phyloP scores from a whole-genome alignment of 2,113 vertebrate genomes.

The Cromileptes altivelis region DNA sequence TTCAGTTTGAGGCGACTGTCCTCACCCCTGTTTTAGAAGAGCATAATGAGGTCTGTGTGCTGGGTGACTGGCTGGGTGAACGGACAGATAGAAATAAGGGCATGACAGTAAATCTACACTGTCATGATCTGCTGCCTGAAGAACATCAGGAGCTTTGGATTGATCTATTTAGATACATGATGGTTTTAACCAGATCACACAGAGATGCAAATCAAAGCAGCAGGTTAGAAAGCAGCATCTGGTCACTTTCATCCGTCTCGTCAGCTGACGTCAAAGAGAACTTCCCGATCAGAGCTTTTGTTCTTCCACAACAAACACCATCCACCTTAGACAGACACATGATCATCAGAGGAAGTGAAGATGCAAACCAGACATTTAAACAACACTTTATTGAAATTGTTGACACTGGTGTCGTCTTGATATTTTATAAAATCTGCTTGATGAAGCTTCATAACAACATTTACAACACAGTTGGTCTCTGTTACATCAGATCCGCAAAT shows the following conservation, averaged over 20 bases:
- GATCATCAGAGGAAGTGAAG: constrained; percentile 7
- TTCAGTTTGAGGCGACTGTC: too few species aligned
- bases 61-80: not conserved
- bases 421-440: constrained; percentile 6
- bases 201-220: constrained; percentile 34
- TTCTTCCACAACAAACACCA: constrained; percentile 26
- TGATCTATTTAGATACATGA: constrained; percentile 25
- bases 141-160: not conserved
- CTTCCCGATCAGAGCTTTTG: constrained; percentile 24
- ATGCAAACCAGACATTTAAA: not conserved
- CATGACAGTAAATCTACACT: not conserved
- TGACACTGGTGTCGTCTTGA: not conserved
- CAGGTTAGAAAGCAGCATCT: constrained; percentile 11
- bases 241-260: constrained; percentile 27
- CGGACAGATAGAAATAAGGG: not conserved
- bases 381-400: constrained; percentile 27
- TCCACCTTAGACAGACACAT: not conserved
- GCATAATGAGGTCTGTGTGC: not conserved
- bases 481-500: not conserved
- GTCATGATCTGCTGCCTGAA: constrained; percentile 1
- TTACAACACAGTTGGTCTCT: constrained; percentile 6
- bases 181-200: constrained; percentile 42
- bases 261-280: constrained; percentile 32
- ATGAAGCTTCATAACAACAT: not conserved
- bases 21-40: too few species aligned